A percentile compares a stretch with the other conserved stretches of the same genome.
phyloP scores from a whole-genome alignment of 2,113 vertebrate genomes.

The Triplophysa rosa region DNA sequence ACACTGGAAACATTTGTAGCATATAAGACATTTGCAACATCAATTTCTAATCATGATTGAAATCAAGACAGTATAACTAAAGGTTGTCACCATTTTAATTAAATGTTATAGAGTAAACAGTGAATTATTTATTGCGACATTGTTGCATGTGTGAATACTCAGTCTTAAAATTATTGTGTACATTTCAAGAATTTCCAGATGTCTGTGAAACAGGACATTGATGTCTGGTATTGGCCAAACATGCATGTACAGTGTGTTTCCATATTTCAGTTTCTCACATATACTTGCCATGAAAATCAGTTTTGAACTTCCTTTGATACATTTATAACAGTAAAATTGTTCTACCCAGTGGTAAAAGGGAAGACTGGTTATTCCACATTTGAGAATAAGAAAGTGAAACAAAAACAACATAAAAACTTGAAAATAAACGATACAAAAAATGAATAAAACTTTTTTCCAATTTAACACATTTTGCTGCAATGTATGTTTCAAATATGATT shows the following conservation, averaged over 20 bases:
- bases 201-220: constrained; percentile 20
- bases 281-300: background rate
- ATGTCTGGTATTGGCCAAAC: constrained; percentile 25
- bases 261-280: background rate
- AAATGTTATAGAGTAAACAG: constrained; percentile 34
- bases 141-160: constrained; percentile 23
- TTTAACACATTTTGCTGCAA: background rate
- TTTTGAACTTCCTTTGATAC: constrained; percentile 13
- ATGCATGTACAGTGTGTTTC: background rate
- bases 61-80: background rate
- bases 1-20: background rate
- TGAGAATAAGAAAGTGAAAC: too few relatives aligned
- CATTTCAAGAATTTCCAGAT: background rate
- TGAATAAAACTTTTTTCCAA: background rate
- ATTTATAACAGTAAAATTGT: constrained; percentile 40
- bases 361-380: constrained; percentile 44
- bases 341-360: background rate
- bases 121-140: constrained; percentile 49
- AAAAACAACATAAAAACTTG: background rate
- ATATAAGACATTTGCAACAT: background rate
- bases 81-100: constrained; percentile 38
- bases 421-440: background rate
- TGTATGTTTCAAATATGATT: constrained; percentile 35
- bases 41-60: background rate
- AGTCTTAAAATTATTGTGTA: background rate